A percentile compares a stretch with the other conserved stretches of the same genome.
phyloP scores from a whole-genome alignment of 1,140 invertebrate species.

The Bombus cullumanus region DNA sequence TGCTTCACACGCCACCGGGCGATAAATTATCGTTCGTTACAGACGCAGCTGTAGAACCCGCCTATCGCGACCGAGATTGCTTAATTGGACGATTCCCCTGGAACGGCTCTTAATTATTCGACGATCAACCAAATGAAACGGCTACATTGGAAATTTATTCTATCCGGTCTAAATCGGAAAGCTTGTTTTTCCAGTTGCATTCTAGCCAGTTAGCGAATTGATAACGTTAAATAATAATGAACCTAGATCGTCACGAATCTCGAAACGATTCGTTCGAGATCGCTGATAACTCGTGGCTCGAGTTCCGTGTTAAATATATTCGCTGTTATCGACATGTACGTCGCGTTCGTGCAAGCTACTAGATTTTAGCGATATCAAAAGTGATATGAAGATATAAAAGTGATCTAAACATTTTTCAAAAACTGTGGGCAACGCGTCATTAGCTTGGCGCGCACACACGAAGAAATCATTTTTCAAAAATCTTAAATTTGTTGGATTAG shows the following conservation, averaged over 20 bases:
- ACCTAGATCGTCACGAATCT: background rate
- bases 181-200: background rate
- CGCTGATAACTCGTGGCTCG: background rate
- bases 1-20: background rate
- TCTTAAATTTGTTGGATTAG: too few species aligned
- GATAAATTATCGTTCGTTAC: conserved; percentile 28
- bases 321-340: background rate
- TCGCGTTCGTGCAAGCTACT: background rate
- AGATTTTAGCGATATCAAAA: background rate
- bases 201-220: background rate
- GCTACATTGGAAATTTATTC: conserved; percentile 12
- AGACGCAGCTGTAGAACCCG: background rate
- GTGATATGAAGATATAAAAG: background rate
- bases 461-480: too few species aligned
- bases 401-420: too few species aligned
- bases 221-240: background rate
- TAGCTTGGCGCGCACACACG: too few species aligned
- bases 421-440: background rate
- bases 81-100: conserved; percentile 21
- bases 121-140: conserved; percentile 18
- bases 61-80: conserved; percentile 25
- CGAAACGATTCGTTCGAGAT: background rate
- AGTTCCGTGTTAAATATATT: background rate
- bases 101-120: conserved; percentile 30
- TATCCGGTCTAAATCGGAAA: background rate